Evolutionary conservation across 2,797 vertebrate species (phyloP).

Genomic region (Myotis planiceps): DNA sequence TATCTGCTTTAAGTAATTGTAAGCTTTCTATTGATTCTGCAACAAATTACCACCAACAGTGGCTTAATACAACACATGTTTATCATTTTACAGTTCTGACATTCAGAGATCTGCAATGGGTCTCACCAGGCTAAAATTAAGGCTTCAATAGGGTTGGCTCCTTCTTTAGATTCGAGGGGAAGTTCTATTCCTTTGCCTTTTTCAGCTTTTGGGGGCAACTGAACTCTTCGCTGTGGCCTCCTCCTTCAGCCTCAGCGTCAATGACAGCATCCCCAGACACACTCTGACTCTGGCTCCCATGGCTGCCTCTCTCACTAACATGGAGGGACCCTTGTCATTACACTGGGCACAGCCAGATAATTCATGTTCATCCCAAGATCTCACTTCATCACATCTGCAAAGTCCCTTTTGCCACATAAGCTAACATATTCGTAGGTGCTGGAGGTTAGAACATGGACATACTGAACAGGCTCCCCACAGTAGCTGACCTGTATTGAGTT

Average conservation of each 20-base stretch:
- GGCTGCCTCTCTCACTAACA: background rate
- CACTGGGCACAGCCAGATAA: background rate
- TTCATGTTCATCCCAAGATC: background rate
- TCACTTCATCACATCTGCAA: background rate
- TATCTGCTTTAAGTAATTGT: background rate
- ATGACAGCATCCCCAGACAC: background rate
- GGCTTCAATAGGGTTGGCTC: background rate
- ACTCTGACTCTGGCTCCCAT: background rate
- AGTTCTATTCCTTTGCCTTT: background rate
- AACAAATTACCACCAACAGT: background rate
- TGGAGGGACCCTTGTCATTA: background rate
- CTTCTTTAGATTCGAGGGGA: background rate
- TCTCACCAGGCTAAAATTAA: background rate
- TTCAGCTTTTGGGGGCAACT: background rate
- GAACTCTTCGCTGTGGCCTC: background rate
- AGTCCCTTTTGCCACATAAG: background rate
- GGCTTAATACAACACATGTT: background rate
- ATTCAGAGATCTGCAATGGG: background rate
- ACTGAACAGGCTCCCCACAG: background rate
- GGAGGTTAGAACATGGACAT: rapidly evolving
- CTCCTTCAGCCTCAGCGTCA: background rate
- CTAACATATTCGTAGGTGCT: background rate
- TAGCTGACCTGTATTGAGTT: background rate
- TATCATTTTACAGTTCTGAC: background rate
- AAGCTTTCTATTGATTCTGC: background rate